Percentiles rank a stretch among this genome's conserved stretches.
phyloP scores from a whole-genome alignment of 2,888 invertebrate genomes.

The Stenodera caucasica region DNA sequence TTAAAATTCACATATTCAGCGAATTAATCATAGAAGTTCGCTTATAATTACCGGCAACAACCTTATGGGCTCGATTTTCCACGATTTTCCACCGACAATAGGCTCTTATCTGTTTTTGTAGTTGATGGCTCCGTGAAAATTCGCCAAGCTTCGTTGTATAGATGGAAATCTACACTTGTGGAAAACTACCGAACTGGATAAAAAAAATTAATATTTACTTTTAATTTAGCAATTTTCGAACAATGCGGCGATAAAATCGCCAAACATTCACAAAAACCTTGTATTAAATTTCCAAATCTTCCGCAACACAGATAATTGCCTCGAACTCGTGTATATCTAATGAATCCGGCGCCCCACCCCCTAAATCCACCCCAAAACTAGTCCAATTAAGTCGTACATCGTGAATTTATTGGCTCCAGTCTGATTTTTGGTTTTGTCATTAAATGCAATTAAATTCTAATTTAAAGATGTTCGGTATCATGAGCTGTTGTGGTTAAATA shows the following conservation, averaged over 20 bases:
- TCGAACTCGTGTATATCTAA: background rate
- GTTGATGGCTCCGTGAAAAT: no score
- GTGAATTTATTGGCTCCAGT: background rate
- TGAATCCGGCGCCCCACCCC: background rate
- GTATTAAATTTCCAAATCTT: no score
- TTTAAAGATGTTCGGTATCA: constrained; percentile 11
- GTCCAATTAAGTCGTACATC: background rate
- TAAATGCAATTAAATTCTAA: background rate
- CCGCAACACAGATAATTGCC: no score
- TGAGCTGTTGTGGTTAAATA: constrained; percentile 23
- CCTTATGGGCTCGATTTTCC: background rate
- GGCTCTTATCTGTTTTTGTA: no score
- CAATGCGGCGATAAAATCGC: no score
- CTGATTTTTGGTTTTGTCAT: background rate
- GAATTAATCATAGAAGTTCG: background rate
- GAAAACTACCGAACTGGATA: no score
- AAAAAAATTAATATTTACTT: background rate
- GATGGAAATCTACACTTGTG: no score
- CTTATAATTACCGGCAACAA: background rate
- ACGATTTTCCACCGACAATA: background rate
- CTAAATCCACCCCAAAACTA: background rate
- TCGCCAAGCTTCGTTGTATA: no score
- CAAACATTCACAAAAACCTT: no score
- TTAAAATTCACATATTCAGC: background rate
- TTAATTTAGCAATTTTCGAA: background rate